Evolutionary conservation across 2,797 vertebrate species (phyloP), one percentile per base, ranked within the genome.

Genomic region (Prunella strophiata): DNA sequence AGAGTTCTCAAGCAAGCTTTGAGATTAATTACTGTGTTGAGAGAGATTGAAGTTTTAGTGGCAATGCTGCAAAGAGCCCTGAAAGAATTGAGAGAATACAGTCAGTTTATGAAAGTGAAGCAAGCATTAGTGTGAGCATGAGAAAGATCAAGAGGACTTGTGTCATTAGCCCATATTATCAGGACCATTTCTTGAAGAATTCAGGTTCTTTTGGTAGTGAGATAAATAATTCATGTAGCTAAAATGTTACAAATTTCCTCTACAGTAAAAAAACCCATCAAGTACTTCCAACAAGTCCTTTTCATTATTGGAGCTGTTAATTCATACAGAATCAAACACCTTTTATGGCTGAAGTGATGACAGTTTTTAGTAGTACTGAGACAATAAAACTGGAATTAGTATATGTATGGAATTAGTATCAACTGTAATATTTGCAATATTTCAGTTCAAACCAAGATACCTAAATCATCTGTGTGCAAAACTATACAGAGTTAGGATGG

Each of bases 31-130:
- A 62, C 82, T 73, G 40, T 88, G 61, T 93, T 76, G 58, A 96
- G 38, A 72, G 58, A 95, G 91, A 92, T 16, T 85, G 73, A 57
- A 81, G 54, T 94, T 96, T 94, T 93, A 91, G 89, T 95, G 85
- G 89, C 62, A 94, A 76, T 8, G 30, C 65, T 73, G 55, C 71
- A 91, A 62, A 90, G 59, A 36, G 71, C 40, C 9, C 83, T 40
- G 87, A 36, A 92, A 93, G 34, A 50, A 43, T 42, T 70, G 79
- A 73, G 95, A 93, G 61, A 76, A 93, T 27, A 51, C 25, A 70
- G 23, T 74, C 75, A 47, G 47, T 87, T 81, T 67, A 42, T 71
- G 66, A 73, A 85, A 86, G 47, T 59, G 68, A 93, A 94, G 45
- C 58, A 54, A 73, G 18, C 67, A 19, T 75, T 67, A 16, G 34